Evolutionary conservation across 2,113 vertebrate genomes (phyloP), one percentile per base, ranked within the genome.

Genomic region (Hydrolagus affinis): DNA sequence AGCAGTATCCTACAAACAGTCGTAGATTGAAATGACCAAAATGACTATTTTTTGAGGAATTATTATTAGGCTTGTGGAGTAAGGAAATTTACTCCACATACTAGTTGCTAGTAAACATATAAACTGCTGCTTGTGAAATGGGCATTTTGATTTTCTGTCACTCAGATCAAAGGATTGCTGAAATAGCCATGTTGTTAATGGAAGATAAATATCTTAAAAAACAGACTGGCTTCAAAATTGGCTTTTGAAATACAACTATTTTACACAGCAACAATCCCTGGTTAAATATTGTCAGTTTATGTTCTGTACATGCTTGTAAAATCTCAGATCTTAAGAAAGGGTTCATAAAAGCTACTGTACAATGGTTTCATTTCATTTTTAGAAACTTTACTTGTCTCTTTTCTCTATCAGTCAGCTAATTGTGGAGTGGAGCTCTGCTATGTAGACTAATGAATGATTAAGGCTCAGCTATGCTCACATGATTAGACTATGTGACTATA

Each of bases 381-480:
- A 25, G 15, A 78, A 78, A n/a, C 11, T 78, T 59, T 59, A 60
- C 57, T 11, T 59, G 23, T 7, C 23, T 62, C 23, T 75, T 75
- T 56, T 57, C 56, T 59, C n/a, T 23, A 44, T 59, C 19, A 62
- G 28, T 28, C 25, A 25, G n/a, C 23, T 25, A 80, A 62, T 80
- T 25, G 76, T 64, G 10, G 6, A 80, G 21, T 64, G 4, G 11
- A 60, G 11, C 3, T 60, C 4, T 25, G 57, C 23, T 28, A 60
- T 23, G 57, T 25, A 30, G 23, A 80, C 76, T 25, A 80, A 78
- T 60, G 62, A 60, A 28, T 64, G 57, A 30, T 80, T 64, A 28
- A 25, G 59, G 56, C 28, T 80, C 76, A 62, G 76, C 76, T 62
- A 11, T 28, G 28, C 14, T 80, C 76, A 80, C 75, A 62, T 80